These are phyloP conservation scores for Anoplius nigerrimus DNA, from an alignment of 2,888 invertebrate genomes.

Conservation along the genomic window DNA sequence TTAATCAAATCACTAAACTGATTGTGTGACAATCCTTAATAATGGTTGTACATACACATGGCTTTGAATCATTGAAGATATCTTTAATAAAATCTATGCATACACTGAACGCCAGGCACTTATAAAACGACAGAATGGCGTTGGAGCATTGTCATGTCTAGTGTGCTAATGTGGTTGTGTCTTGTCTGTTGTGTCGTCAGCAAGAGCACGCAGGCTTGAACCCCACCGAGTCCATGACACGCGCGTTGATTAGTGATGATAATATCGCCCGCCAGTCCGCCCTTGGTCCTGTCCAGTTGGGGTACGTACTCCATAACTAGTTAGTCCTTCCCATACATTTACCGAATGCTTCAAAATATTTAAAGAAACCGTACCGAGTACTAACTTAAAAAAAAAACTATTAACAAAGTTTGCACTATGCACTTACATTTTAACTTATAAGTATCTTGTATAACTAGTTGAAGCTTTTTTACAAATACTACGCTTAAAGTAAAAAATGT, in stretches of 20 bases:
- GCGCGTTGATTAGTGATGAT: slow-evolving; percentile 96
- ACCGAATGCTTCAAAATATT: slow-evolving; percentile 30
- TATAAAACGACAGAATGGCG: slow-evolving; percentile 63
- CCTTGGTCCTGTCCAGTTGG: slow-evolving; percentile 94
- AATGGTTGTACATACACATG: slow-evolving; percentile 12
- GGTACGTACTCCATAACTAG: slow-evolving; percentile 85
- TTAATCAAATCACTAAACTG: neutral
- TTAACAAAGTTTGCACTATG: slow-evolving; percentile 9
- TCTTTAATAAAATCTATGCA: slow-evolving; percentile 55
- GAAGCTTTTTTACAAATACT: slow-evolving; percentile 1
- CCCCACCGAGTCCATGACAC: slow-evolving; percentile 96
- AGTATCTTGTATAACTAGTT: no score
- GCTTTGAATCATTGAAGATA: slow-evolving; percentile 52
- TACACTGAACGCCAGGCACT: slow-evolving; percentile 52
- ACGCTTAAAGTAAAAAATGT: neutral
- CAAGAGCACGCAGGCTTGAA: slow-evolving; percentile 91
- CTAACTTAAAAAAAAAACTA: slow-evolving; percentile 17
- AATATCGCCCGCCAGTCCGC: slow-evolving; percentile 87
- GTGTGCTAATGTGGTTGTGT: slow-evolving; percentile 77
- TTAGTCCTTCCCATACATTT: slow-evolving; percentile 53
- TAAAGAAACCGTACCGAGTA: slow-evolving; percentile 12
- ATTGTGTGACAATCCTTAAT: slow-evolving; percentile 7
- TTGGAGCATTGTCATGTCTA: slow-evolving; percentile 70
- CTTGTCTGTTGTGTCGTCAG: slow-evolving; percentile 84
- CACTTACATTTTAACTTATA: slow-evolving; percentile 5